Evolutionary conservation across 1,140 invertebrate genomes (phyloP), one percentile per base, ranked within the genome.

Genomic region (Ceratosolen fusciceps): DNA sequence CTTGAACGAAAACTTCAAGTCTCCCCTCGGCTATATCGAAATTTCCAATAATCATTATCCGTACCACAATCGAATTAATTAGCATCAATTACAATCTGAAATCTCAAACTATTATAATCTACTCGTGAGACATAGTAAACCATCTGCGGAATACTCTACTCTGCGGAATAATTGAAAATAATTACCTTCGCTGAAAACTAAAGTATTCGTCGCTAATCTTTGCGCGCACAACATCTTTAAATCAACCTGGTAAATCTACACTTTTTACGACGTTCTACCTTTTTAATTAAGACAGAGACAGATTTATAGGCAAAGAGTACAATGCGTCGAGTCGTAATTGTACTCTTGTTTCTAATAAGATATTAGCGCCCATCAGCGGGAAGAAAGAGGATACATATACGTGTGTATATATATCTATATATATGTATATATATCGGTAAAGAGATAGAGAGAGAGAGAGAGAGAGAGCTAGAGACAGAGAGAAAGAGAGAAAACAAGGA

Each of bases 401-500:
- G n/a, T n/a, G n/a, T n/a, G n/a, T n/a, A n/a, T n/a, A n/a, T n/a
- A n/a, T n/a, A n/a, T n/a, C n/a, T n/a, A n/a, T n/a, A n/a, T n/a
- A n/a, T n/a, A n/a, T n/a, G n/a, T n/a, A n/a, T n/a, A n/a, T n/a
- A n/a, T n/a, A n/a, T n/a, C n/a, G n/a, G n/a, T n/a, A n/a, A n/a
- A n/a, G n/a, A n/a, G n/a, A n/a, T n/a, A n/a, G n/a, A n/a, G n/a
- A n/a, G n/a, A n/a, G n/a, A n/a, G n/a, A n/a, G n/a, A n/a, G n/a
- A n/a, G n/a, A n/a, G n/a, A n/a, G n/a, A n/a, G n/a, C n/a, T n/a
- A n/a, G n/a, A n/a, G n/a, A n/a, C n/a, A n/a, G n/a, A n/a, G n/a
- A n/a, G n/a, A n/a, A n/a, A n/a, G n/a, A n/a, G 62, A 76, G 67
- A 47, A 76, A 76, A 62, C 60, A 54, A 67, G 39, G 60, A 67